phyloP scores from a whole-genome alignment of 2,113 vertebrate genomes.

The Aphelocoma coerulescens region DNA sequence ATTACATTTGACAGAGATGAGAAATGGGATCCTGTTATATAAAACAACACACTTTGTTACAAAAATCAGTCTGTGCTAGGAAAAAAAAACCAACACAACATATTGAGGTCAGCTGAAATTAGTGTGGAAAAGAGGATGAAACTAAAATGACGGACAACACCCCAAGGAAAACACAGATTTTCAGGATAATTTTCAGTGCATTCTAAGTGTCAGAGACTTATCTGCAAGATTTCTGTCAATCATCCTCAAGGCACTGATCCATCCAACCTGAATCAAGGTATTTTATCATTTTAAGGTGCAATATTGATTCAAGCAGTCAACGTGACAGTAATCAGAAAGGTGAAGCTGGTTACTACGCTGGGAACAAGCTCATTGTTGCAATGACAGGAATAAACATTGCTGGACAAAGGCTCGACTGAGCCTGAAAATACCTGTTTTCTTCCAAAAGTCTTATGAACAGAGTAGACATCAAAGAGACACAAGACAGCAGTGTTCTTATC shows the following conservation, averaged over 20 bases:
- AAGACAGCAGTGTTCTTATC: not conserved
- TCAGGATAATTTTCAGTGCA: not conserved
- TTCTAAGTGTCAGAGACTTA: not conserved
- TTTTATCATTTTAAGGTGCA: not conserved
- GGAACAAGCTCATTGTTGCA: not conserved
- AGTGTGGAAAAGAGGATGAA: not conserved
- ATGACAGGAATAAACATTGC: not conserved
- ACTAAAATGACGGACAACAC: not conserved
- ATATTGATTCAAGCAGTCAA: not conserved
- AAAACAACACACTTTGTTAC: not conserved
- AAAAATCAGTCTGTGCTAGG: not conserved
- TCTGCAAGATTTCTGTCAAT: not conserved
- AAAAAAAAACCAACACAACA: not conserved
- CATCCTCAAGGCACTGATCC: not conserved
- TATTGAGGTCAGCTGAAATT: slow-evolving; percentile 5
- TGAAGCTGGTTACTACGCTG: not conserved
- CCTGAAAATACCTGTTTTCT: not conserved
- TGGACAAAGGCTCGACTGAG: not conserved
- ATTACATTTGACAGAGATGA: slow-evolving; percentile 19
- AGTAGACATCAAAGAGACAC: not conserved
- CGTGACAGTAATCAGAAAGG: not conserved
- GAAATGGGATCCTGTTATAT: not conserved
- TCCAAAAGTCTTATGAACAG: not conserved
- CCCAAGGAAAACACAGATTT: not conserved
- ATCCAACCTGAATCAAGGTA: not conserved